Base-by-base conservation (phyloP, 2,888 invertebrate species). In the Taenaris catops region DNA sequence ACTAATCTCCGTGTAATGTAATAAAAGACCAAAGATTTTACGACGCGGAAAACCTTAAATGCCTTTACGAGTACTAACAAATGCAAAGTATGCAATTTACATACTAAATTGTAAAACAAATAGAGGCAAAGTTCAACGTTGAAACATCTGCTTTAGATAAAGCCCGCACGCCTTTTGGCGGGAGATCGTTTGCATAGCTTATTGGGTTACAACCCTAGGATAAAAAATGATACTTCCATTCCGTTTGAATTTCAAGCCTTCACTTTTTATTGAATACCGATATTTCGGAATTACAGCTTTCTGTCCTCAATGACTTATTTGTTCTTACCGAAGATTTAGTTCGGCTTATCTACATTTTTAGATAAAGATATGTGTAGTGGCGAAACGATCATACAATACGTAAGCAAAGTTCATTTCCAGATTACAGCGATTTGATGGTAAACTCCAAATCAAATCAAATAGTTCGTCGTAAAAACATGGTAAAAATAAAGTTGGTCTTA, bases 1-100 rank as follows among this genome's bases (percentile, higher is more conserved):
- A 10, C 40, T 34, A 37, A 44, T 41, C 36, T 41, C 34, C 31
- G 38, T 25, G 25, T 28, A 25, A 41, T 38, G 32, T 41, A 33
- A 43, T 31, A 31, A 31, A 31, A 31, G 32, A 27, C 25, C 34
- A 25, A 38, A 38, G 37, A 42, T 39, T 32, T 39, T 36, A 37
- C 31, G 34, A 37, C 11, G 26, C 32, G 41, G 24, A 23, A 38
- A 46, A 27, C 35, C 35, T 38, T 37, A 36, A 38, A 35, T 44
- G 26, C 26, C 17, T 34, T 34, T 10, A 24, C 21, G 34, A 26
- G 16, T 21, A 23, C 23, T 14, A 29, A 25, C 28, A 33, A 38
- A 25, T 35, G 10, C 35, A 32, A 26, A 35, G 40, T 24, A 16
- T 27, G 23, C 21, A 35, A 40, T 40, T 32, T 40, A 32, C 40